Conservation (phyloP, 35 echinoderm and acorn worm genomes). For the Stichopus chloronotus region DNA sequence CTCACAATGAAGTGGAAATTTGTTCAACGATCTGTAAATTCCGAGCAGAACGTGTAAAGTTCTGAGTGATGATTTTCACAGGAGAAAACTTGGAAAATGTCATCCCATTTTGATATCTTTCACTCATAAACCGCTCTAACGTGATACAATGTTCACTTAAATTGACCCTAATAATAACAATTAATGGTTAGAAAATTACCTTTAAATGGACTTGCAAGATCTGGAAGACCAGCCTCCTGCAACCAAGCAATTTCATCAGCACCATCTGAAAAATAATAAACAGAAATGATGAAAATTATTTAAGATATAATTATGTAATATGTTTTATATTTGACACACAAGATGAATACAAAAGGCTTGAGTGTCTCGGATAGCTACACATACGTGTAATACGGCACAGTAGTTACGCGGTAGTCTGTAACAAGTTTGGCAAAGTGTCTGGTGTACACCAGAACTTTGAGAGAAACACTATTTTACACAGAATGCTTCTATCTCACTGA, state of each 20-base stretch:
- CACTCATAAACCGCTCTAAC: neutral
- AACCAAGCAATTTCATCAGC: slow-evolving; percentile 76
- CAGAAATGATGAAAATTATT: neutral
- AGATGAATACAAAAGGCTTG: too few relatives aligned
- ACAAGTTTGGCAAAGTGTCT: too few relatives aligned
- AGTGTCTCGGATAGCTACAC: too few relatives aligned
- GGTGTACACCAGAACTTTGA: too few relatives aligned
- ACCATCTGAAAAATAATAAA: slow-evolving; percentile 63
- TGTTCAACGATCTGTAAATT: neutral
- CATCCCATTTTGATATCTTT: neutral
- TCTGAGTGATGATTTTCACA: neutral
- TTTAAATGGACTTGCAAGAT: slow-evolving; percentile 60
- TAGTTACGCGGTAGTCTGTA: too few relatives aligned
- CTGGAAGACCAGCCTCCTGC: slow-evolving; percentile 61
- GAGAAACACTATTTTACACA: too few relatives aligned
- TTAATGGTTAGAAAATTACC: slow-evolving; percentile 44
- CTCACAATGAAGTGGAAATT: neutral
- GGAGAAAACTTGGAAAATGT: neutral
- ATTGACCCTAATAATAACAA: neutral
- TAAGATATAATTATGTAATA: too few relatives aligned
- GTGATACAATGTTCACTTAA: neutral
- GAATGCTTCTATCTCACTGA: too few relatives aligned
- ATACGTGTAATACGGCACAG: too few relatives aligned
- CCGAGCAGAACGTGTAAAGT: neutral
- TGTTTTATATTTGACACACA: too few relatives aligned